Evolutionary conservation across 2,113 vertebrate species (phyloP).

Genomic region (Vireo altiloquus): DNA sequence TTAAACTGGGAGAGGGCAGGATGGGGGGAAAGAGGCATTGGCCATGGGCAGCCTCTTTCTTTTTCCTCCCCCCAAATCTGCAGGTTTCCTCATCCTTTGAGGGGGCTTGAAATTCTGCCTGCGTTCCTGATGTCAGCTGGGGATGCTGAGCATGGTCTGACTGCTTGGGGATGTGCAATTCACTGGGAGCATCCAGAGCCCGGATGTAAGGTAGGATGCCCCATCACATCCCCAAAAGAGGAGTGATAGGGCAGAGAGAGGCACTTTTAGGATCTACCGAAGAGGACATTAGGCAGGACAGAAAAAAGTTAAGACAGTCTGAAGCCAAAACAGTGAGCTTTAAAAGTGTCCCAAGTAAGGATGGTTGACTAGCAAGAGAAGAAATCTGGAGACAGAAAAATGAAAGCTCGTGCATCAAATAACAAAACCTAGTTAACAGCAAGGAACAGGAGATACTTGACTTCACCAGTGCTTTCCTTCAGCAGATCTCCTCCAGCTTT

Average conservation of each 20-base stretch:
- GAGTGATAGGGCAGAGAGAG: neutral
- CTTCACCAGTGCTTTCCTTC: neutral
- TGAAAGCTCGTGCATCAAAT: neutral
- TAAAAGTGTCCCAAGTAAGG: neutral
- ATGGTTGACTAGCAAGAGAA: neutral
- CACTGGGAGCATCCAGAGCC: neutral
- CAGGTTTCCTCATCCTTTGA: neutral
- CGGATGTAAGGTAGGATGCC: accelerated
- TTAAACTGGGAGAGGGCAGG: conserved; percentile 60
- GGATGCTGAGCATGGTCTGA: accelerated
- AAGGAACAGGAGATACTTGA: neutral
- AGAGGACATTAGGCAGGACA: neutral
- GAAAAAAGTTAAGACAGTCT: neutral
- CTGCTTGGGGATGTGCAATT: neutral
- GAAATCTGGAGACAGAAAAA: neutral
- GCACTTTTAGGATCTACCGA: neutral
- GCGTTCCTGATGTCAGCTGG: neutral
- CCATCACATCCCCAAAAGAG: neutral
- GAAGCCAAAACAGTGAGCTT: neutral
- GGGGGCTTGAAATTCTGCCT: neutral
- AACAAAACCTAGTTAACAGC: neutral
- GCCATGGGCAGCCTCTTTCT: neutral
- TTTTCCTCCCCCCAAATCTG: neutral
- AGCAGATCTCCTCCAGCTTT: neutral
- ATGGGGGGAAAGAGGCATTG: neutral